These are phyloP conservation scores for Ia io DNA, from an alignment of 2,113 vertebrate genomes.

Conservation along the genomic window DNA sequence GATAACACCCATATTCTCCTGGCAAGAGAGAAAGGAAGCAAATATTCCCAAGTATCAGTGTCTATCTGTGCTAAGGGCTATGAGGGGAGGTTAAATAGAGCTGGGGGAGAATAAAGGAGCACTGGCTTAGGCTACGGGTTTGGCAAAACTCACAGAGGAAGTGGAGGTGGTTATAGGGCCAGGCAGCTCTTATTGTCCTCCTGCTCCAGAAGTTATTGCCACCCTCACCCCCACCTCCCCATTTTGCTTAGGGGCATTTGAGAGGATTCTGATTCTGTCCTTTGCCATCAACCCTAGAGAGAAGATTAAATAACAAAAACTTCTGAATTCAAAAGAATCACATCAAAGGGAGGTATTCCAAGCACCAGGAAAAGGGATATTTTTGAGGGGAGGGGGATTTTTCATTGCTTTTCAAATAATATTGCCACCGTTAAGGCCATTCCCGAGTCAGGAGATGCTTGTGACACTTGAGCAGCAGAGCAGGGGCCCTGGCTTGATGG, in stretches of 20 bases:
- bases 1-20: background rate
- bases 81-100: background rate
- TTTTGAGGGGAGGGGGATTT: background rate
- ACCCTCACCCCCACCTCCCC: fast-evolving
- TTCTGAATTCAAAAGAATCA: constrained; percentile 5
- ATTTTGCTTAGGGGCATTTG: background rate
- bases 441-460: background rate
- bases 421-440: background rate
- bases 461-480: background rate
- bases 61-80: no score
- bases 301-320: background rate
- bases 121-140: background rate
- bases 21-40: background rate
- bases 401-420: background rate
- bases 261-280: background rate
- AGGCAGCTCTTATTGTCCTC: background rate
- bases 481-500: fast-evolving
- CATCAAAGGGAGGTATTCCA: background rate
- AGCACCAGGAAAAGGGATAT: background rate
- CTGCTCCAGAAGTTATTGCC: background rate
- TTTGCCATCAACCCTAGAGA: background rate
- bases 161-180: background rate
- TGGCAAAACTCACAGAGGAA: background rate
- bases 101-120: background rate
- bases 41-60: background rate